Conservation (phyloP, 2,797 vertebrate species). For the Numenius phaeopus region DNA sequence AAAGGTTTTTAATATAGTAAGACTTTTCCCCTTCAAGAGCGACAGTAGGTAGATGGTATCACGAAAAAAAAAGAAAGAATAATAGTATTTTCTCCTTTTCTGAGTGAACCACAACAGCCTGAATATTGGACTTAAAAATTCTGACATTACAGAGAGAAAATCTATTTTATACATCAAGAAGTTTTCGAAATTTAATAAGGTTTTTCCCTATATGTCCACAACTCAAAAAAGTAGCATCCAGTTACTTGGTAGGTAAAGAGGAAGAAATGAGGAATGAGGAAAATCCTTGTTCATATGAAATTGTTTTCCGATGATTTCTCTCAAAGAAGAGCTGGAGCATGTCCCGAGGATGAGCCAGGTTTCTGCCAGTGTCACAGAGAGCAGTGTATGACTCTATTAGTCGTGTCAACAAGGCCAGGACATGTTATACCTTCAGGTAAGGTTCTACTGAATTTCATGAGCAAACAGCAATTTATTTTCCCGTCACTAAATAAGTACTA, state of each 20-base stretch:
- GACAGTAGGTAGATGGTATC: neutral
- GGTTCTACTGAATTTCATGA: neutral
- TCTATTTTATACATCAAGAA: neutral
- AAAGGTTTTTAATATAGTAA: neutral
- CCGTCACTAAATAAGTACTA: neutral
- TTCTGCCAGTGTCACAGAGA: neutral
- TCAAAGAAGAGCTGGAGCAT: neutral
- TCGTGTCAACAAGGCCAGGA: neutral
- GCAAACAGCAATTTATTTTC: neutral
- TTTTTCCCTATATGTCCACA: neutral
- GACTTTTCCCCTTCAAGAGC: neutral
- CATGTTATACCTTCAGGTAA: neutral
- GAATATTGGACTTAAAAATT: neutral
- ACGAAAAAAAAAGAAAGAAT: neutral
- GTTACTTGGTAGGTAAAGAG: neutral
- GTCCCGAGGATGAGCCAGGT: neutral
- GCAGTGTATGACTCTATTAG: neutral
- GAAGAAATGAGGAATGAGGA: neutral
- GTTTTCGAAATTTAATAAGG: neutral
- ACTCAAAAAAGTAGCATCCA: neutral
- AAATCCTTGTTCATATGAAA: neutral
- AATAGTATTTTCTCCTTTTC: neutral
- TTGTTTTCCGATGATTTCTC: neutral
- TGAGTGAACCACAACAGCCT: neutral
- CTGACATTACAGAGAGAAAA: neutral